Percentiles rank a stretch among this genome's conserved stretches.
Evolutionary conservation across 1,140 invertebrate species (phyloP).

Genomic region (Anthonomus grandis): DNA sequence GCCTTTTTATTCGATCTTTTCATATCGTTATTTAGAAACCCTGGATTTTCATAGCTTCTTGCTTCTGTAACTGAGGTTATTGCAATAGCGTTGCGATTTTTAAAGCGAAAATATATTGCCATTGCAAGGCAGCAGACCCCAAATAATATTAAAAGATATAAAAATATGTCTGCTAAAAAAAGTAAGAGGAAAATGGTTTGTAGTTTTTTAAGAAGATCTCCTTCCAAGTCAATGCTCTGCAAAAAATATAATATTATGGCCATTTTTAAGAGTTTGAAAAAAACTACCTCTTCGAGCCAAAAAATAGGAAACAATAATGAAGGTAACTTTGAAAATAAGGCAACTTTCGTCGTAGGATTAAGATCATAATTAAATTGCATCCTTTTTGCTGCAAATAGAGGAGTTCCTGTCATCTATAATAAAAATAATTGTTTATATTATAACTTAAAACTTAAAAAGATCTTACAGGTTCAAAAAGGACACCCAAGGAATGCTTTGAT

Average conservation of each 20-base stretch:
- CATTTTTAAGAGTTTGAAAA: not conserved
- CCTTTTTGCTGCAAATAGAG: constrained; percentile 63
- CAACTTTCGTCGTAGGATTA: constrained; percentile 60
- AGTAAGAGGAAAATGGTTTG: constrained; percentile 20
- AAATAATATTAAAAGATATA: too few species aligned
- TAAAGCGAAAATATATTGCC: too few species aligned
- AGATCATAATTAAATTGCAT: constrained; percentile 69
- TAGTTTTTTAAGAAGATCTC: constrained; percentile 19
- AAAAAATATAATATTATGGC: not conserved
- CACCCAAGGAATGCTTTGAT: constrained; percentile 65
- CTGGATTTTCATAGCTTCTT: too few species aligned
- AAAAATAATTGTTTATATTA: constrained; percentile 1
- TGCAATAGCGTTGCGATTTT: too few species aligned
- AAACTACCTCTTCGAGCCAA: constrained; percentile 69
- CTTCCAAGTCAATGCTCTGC: constrained; percentile 21
- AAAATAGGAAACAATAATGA: constrained; percentile 63
- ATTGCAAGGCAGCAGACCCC: too few species aligned
- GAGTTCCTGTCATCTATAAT: constrained; percentile 42
- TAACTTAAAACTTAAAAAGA: not conserved
- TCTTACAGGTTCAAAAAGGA: constrained; percentile 74
- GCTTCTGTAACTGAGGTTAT: too few species aligned
- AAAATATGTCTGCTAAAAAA: not conserved
- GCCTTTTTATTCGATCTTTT: too few species aligned
- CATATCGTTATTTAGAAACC: too few species aligned
- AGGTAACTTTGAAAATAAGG: constrained; percentile 60